Evolutionary conservation across 2,888 invertebrate genomes (phyloP).

Genomic region (Trachelus tabidus): DNA sequence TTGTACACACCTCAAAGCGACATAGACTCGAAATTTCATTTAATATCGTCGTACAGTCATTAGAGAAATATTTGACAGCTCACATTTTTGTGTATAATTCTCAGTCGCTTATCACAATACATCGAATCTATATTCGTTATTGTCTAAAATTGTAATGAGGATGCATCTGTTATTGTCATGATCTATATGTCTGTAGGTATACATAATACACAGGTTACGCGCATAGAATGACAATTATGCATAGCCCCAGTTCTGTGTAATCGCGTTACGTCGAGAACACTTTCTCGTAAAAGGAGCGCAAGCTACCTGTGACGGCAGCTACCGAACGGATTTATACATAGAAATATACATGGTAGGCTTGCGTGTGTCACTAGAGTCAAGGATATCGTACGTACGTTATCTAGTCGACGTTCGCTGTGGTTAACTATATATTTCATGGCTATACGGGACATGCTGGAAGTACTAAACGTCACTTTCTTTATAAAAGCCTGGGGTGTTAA

Average conservation of each 20-base stretch:
- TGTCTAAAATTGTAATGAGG: not conserved
- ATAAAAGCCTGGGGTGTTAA: not conserved
- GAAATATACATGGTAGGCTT: not conserved
- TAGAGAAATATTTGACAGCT: no score
- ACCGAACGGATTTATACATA: not conserved
- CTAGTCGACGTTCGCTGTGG: slow-evolving; percentile 28
- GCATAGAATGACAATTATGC: not conserved
- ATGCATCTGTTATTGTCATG: not conserved
- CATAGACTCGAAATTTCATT: not conserved
- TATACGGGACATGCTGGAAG: not conserved
- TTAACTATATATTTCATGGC: not conserved
- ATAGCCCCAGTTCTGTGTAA: not conserved
- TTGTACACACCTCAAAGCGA: not conserved
- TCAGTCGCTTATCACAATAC: no score
- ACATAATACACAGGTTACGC: not conserved
- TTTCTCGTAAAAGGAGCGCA: not conserved
- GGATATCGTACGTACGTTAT: slow-evolving; percentile 53
- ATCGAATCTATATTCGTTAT: no score
- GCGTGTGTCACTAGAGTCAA: slow-evolving; percentile 48
- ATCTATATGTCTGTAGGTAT: not conserved
- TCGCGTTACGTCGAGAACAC: not conserved
- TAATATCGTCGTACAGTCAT: not conserved
- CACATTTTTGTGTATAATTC: no score
- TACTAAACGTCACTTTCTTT: not conserved
- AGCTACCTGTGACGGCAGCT: not conserved